Conservation (phyloP, 2,113 vertebrate species). For the Corydoras sp. region DNA sequence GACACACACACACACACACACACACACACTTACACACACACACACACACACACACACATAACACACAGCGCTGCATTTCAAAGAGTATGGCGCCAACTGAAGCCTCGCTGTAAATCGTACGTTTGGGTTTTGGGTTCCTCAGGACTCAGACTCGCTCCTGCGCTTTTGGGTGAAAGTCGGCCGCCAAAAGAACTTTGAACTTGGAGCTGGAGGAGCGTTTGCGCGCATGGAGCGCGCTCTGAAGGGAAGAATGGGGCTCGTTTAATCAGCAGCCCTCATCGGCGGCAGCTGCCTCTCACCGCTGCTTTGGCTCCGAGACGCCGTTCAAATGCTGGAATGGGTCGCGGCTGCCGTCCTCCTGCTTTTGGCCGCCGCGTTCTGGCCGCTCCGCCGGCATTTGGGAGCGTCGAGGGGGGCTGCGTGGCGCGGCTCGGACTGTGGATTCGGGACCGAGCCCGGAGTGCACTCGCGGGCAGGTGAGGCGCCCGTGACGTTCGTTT, state of each 20-base stretch:
- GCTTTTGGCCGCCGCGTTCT: constrained; percentile 59
- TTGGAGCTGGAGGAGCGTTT: constrained; percentile 5
- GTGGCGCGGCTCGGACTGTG: constrained; percentile 35
- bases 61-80: constrained; percentile 28
- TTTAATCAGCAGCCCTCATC: neutral
- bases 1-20: constrained; percentile 15
- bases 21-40: constrained; percentile 4
- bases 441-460: constrained; percentile 5
- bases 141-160: no score
- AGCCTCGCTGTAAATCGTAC: no score
- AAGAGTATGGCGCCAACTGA: constrained; percentile 33
- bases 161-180: neutral
- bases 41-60: constrained; percentile 2
- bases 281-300: neutral
- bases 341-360: constrained; percentile 55
- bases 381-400: constrained; percentile 57
- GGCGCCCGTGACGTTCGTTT: constrained; percentile 54
- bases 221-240: constrained; percentile 3
- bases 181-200: constrained; percentile 23
- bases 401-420: constrained; percentile 39
- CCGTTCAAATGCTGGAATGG: constrained; percentile 68
- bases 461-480: constrained; percentile 24
- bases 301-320: neutral
- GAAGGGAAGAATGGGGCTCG: neutral
- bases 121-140: no score